Evolutionary conservation across 1,140 invertebrate species (phyloP), one percentile per base, ranked within the genome.

Genomic region (Listronotus oregonensis): DNA sequence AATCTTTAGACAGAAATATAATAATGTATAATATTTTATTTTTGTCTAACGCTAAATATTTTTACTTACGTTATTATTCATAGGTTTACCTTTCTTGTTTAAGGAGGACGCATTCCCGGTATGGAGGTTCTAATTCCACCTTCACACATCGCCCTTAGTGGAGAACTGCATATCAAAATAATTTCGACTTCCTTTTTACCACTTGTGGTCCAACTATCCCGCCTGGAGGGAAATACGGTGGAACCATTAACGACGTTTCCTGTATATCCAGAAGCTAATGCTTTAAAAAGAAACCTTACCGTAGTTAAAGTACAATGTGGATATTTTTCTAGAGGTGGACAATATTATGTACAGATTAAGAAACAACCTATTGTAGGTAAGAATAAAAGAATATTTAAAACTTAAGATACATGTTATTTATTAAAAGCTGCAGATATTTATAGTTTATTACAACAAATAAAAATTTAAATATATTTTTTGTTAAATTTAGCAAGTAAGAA

Each of bases 281-380:
- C 73, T 8, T 56, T 73, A 6, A 57, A 69, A 8, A 67, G 70
- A 49, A 80, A 78, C 61, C 64, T 63, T 6, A 79, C 78, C 8
- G 71, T 80, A 18, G 79, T 88, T 64, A 85, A 83, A 9, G 79
- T 90, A 62, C 87, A 88, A 3, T 90, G 89, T 69, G 87, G 87
- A 4, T 85, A 88, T 67, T 88, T 90, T 75, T 84, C 86, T 21
- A 82, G 84, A 70, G 88, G 87, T 14, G 88, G 88, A 21, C 82
- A 83, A 49, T 77, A 78, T 56, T 78, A 85, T 75, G 75, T 80
- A 64, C 73, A 81, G 70, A 46, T 79, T 67, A 64, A 77, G 52
- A 70, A 83, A 72, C 71, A 78, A 79, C 55, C 82, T 79, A 77
- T 77, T 71, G 27, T 56, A 58, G 62, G 70, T 63, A 55, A 60